Evolutionary conservation across 2,113 vertebrate genomes (phyloP).

Genomic region (Nycticebus coucang): DNA sequence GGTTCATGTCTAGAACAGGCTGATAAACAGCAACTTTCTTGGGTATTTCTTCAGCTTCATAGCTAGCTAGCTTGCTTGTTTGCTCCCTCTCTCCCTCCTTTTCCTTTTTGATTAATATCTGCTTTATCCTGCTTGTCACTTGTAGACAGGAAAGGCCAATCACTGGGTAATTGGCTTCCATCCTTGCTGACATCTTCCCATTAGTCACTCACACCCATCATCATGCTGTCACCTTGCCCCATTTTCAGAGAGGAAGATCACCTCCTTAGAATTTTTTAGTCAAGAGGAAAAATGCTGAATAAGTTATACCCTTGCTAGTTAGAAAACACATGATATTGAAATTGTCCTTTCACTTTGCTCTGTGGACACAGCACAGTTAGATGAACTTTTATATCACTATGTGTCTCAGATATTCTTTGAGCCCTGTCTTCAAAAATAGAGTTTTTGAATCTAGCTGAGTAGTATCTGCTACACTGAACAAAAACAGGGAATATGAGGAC

Average conservation of each 20-base stretch:
- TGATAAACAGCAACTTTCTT: not conserved
- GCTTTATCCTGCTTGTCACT: not conserved
- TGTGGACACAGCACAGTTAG: not conserved
- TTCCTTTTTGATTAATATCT: not conserved
- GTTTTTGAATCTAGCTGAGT: constrained; percentile 29
- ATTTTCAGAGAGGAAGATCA: constrained; percentile 3
- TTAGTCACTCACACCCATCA: not conserved
- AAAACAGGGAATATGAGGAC: constrained; percentile 10
- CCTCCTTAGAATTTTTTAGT: not conserved
- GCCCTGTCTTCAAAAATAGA: not conserved
- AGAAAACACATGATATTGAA: not conserved
- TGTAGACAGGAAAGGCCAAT: not conserved
- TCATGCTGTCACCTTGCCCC: not conserved
- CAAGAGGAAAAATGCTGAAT: not conserved
- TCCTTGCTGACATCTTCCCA: not conserved
- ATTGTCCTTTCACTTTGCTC: constrained; percentile 3
- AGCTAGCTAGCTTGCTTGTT: not conserved
- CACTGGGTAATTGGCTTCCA: not conserved
- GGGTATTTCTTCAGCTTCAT: not conserved
- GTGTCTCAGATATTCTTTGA: not conserved
- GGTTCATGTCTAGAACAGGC: not conserved
- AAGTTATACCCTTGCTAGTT: not conserved
- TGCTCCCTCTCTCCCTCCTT: too few relatives aligned
- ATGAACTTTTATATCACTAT: not conserved
- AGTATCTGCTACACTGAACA: constrained; percentile 1